Evolutionary conservation across 37 sponge, comb jelly and placozoan genomes (phyloP).

Genomic region (Eunapius fragilis): DNA sequence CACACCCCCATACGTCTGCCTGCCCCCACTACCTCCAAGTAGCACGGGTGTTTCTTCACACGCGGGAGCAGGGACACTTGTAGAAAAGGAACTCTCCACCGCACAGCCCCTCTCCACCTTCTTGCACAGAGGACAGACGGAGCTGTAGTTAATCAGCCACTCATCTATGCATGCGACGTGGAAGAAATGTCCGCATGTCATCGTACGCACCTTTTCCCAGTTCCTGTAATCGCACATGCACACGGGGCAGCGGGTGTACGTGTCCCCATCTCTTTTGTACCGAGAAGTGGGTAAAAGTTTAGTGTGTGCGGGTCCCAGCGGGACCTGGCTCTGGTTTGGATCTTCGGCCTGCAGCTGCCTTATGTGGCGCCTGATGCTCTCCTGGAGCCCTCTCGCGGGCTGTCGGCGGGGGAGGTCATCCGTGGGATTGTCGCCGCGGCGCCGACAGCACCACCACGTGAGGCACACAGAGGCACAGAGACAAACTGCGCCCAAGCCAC

Average conservation of each 20-base stretch:
- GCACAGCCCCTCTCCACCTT: not conserved
- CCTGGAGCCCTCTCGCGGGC: constrained; percentile 39
- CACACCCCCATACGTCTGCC: not conserved
- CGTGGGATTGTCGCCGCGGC: not conserved
- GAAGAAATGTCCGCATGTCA: constrained; percentile 61
- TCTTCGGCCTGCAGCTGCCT: constrained; percentile 46
- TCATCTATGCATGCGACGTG: constrained; percentile 64
- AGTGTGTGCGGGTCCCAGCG: constrained; percentile 36
- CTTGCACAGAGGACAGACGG: constrained; percentile 66
- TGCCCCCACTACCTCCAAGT: not conserved
- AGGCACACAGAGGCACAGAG: not conserved
- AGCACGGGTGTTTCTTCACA: not conserved
- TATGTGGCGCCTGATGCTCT: constrained; percentile 64
- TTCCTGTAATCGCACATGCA: constrained; percentile 62
- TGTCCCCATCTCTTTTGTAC: not conserved
- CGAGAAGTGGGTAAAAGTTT: constrained; percentile 15
- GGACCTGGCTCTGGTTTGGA: constrained; percentile 12
- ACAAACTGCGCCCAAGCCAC: not conserved
- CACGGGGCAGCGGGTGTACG: constrained; percentile 28
- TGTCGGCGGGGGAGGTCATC: not conserved
- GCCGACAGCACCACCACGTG: not conserved
- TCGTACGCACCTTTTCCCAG: constrained; percentile 13
- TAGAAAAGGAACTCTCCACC: not conserved
- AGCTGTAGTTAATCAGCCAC: constrained; percentile 62
- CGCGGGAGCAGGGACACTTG: not conserved